phyloP scores from a whole-genome alignment of 1,140 invertebrate genomes.

The Chionoecetes opilio region DNA sequence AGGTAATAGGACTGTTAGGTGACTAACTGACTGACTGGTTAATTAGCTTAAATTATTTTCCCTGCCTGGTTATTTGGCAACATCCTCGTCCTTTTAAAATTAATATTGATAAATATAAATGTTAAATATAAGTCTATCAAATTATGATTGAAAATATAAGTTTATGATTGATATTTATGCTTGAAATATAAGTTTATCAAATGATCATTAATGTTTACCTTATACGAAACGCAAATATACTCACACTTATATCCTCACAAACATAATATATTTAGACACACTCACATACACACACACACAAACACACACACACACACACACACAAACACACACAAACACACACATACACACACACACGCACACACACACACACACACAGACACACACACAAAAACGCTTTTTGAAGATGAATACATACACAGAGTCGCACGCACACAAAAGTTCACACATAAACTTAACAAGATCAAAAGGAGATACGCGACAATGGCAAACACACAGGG shows the following conservation, averaged over 20 bases:
- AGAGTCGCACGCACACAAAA: neutral
- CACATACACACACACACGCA: neutral
- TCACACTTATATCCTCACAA: neutral
- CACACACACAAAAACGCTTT: too few relatives aligned
- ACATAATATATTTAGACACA: neutral
- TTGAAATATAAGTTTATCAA: neutral
- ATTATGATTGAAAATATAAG: neutral
- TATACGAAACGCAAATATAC: neutral
- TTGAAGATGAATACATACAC: too few relatives aligned
- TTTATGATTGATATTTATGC: neutral
- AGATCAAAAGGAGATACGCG: slow-evolving; percentile 2
- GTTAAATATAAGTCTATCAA: neutral
- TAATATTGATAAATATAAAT: neutral
- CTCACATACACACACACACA: neutral
- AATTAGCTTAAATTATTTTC: neutral
- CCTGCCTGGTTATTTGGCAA: neutral
- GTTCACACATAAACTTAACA: slow-evolving; percentile 17
- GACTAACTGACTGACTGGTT: neutral
- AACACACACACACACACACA: neutral
- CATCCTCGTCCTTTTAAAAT: neutral
- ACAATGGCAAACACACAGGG: neutral
- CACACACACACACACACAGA: too few relatives aligned
- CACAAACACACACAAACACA: slow-evolving; percentile 1
- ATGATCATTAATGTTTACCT: neutral
- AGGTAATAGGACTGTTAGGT: neutral